phyloP scores from a whole-genome alignment of 2,113 vertebrate species.

The Sula dactylatra region DNA sequence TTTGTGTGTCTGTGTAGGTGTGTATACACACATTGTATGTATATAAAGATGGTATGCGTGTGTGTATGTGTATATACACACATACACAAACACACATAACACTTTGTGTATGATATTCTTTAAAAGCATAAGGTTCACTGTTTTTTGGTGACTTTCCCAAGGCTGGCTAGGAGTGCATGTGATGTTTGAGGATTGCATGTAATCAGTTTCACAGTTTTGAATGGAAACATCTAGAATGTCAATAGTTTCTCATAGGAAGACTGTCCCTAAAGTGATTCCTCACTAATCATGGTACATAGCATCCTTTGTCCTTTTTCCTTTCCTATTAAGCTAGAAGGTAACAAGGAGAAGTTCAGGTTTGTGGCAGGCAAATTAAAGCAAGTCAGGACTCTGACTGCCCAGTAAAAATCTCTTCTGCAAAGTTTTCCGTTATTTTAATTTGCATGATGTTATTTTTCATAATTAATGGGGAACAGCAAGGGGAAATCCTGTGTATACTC shows the following conservation, averaged over 20 bases:
- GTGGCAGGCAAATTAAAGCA: not conserved
- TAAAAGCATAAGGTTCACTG: not conserved
- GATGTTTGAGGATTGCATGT: not conserved
- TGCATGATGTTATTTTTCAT: not conserved
- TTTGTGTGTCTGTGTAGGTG: not conserved
- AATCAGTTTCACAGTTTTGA: not conserved
- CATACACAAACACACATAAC: not conserved
- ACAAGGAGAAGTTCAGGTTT: not conserved
- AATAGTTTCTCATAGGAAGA: not conserved
- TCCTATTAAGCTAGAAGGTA: not conserved
- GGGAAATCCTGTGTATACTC: accelerated
- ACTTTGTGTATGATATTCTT: not conserved
- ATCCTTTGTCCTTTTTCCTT: not conserved
- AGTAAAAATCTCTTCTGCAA: not conserved
- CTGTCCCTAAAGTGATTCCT: not conserved
- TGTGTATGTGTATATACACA: no score
- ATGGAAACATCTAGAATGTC: not conserved
- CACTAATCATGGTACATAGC: not conserved
- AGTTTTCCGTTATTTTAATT: not conserved
- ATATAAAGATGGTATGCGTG: no score
- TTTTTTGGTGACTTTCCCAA: not conserved
- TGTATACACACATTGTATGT: no score
- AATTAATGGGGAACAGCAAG: not conserved
- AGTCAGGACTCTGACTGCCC: not conserved
- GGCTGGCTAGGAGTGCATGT: not conserved